Evolutionary conservation across 2,797 vertebrate genomes (phyloP).

Genomic region (Sylvilagus floridanus): DNA sequence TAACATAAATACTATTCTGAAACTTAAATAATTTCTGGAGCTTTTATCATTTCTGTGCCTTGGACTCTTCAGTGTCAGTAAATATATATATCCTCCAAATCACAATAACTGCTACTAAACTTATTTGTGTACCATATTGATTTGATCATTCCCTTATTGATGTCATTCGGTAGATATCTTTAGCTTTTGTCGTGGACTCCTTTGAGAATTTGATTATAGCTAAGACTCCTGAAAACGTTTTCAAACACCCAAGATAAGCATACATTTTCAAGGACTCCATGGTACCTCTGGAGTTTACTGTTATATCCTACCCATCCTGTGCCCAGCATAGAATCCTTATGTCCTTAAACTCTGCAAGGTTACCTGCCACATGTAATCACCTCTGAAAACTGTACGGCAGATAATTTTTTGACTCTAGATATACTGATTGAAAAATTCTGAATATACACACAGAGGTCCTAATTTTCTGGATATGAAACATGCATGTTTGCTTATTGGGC

Average conservation of each 20-base stretch:
- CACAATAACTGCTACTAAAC: neutral
- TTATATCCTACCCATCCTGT: neutral
- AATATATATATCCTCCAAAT: neutral
- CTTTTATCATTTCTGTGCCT: slow-evolving; percentile 28
- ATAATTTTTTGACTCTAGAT: slow-evolving; percentile 26
- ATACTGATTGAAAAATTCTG: neutral
- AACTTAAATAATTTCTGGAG: neutral
- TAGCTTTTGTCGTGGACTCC: neutral
- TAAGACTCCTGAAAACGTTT: neutral
- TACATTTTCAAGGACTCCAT: neutral
- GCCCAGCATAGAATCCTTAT: neutral
- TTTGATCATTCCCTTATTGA: neutral
- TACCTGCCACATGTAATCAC: neutral
- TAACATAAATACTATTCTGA: neutral
- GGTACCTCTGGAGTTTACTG: neutral
- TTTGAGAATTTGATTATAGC: slow-evolving; percentile 31
- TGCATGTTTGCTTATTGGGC: neutral
- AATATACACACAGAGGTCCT: neutral
- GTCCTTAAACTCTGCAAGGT: neutral
- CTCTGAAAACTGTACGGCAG: neutral
- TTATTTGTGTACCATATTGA: neutral
- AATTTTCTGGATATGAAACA: neutral
- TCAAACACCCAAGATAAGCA: neutral
- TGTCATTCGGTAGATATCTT: neutral
- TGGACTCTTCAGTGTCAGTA: neutral